Percentiles rank a stretch among this genome's conserved stretches.
phyloP scores from a whole-genome alignment of 1,140 invertebrate species.

The Zaprionus lachaisei region DNA sequence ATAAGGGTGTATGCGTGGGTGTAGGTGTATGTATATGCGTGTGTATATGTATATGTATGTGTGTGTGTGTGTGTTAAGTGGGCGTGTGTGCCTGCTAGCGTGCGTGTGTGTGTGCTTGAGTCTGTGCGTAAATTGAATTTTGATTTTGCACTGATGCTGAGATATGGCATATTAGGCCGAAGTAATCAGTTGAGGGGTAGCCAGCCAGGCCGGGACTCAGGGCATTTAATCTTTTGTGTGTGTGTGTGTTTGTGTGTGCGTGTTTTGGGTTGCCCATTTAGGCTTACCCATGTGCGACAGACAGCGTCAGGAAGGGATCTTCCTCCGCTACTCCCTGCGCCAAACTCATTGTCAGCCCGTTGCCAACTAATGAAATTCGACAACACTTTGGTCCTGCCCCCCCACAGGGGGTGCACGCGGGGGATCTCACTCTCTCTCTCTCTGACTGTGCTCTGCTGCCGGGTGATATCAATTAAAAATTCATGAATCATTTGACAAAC shows the following conservation, averaged over 20 bases:
- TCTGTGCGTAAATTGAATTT: conserved; percentile 82
- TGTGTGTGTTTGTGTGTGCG: conserved; percentile 70
- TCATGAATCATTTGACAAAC: conserved; percentile 82
- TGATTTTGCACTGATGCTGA: conserved; percentile 82
- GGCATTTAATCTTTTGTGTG: conserved; percentile 80
- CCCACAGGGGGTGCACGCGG: not conserved
- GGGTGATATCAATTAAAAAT: conserved; percentile 76
- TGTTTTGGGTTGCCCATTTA: conserved; percentile 79
- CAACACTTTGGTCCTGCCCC: conserved; percentile 30
- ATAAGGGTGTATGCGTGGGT: conserved; percentile 39
- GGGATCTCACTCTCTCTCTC: not conserved
- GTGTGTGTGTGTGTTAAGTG: conserved; percentile 30
- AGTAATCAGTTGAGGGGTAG: conserved; percentile 64
- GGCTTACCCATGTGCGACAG: conserved; percentile 70
- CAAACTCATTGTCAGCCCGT: conserved; percentile 39
- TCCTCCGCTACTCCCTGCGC: too few species aligned
- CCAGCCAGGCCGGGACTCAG: conserved; percentile 29
- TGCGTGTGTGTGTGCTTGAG: conserved; percentile 41
- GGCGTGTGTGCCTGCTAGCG: conserved; percentile 27
- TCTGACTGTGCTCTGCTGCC: conserved; percentile 7
- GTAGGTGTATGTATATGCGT: conserved; percentile 47
- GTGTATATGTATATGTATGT: conserved; percentile 35
- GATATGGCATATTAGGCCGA: conserved; percentile 82
- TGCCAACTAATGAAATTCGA: conserved; percentile 43
- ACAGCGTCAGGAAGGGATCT: not conserved